Base-by-base conservation (phyloP, 2,113 vertebrate genomes). In the Psilopsiagon aymara region DNA sequence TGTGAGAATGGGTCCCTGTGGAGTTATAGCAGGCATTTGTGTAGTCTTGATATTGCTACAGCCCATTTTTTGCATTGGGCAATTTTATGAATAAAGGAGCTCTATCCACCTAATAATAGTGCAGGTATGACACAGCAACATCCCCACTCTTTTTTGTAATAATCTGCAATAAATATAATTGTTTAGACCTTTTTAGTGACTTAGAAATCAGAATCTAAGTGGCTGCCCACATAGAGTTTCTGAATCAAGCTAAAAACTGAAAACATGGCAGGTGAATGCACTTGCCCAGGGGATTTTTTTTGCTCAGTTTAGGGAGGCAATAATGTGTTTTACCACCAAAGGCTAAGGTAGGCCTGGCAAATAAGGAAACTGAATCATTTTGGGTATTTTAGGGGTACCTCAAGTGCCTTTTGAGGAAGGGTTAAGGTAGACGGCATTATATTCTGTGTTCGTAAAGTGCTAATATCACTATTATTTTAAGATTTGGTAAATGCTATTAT, bases 341-440 rank as follows among this genome's bases (percentile, higher is more conserved):
- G 0, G 5, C 25, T 43, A 55, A 66, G 4, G 15, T 0, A 44
- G 5, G 17, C 7, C 21, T 51, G 37, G 33, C 7, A 69, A 23
- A 9, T 43, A n/a, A 52, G 23, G 10, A 47, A 43, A 66, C 4
- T 9, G 11, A 75, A 89, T 35, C 4, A 17, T 3, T 57, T 67
- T 18, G 20, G 11, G 14, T 53, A 25, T 57, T 88, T 35, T 67
- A 52, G 18, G 21, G 23, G 68, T 24, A 62, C 7, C 76, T 70
- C 9, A 49, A 13, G 8, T 41, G 39, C 7, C 6, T 31, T 70
- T 68, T 76, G 31, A 51, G 31, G 44, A 53, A 33, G 21, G 16
- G 46, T 9, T 52, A 52, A 46, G 16, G 3, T 43, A 43, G 37
- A 19, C 4, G 12, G 21, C 27, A 24, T 44, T 41, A n/a, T 17